Percentiles rank a stretch among this genome's conserved stretches.
Conservation (phyloP, 2,797 vertebrate species). For the Myotis myotis region DNA sequence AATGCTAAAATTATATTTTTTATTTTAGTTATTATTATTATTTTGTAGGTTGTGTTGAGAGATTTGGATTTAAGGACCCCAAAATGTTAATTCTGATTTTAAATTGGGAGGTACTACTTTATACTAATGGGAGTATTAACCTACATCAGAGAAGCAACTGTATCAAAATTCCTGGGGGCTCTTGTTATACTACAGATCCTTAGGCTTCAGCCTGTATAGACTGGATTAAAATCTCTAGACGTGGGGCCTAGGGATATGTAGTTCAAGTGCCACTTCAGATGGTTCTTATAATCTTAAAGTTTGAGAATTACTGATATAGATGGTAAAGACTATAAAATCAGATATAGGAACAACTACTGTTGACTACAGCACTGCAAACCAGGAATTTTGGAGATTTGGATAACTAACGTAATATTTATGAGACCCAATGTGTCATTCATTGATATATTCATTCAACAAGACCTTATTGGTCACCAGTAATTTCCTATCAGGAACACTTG, state of each 20-base stretch:
- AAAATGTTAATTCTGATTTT: not conserved
- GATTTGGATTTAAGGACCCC: not conserved
- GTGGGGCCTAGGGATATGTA: not conserved
- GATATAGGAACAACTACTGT: not conserved
- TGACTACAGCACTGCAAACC: not conserved
- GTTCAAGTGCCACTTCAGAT: not conserved
- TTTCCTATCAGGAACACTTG: not conserved
- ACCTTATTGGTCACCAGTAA: not conserved
- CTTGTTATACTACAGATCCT: not conserved
- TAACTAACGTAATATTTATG: not conserved
- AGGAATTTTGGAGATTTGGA: not conserved
- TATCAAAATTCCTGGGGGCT: not conserved
- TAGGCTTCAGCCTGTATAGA: no score
- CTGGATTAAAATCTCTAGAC: not conserved
- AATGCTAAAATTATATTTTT: not conserved
- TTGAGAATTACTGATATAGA: not conserved
- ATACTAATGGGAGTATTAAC: not conserved
- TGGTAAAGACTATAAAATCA: not conserved
- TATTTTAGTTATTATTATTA: not conserved
- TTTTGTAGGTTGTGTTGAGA: not conserved
- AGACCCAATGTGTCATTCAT: not conserved
- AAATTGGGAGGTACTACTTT: not conserved
- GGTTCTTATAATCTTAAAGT: not conserved
- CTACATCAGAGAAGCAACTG: not conserved
- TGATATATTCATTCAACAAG: not conserved